A percentile compares a stretch with the other conserved stretches of the same genome.
These are phyloP conservation scores for Netelia melanura DNA, from an alignment of 2,888 invertebrate species.

Conservation along the genomic window DNA sequence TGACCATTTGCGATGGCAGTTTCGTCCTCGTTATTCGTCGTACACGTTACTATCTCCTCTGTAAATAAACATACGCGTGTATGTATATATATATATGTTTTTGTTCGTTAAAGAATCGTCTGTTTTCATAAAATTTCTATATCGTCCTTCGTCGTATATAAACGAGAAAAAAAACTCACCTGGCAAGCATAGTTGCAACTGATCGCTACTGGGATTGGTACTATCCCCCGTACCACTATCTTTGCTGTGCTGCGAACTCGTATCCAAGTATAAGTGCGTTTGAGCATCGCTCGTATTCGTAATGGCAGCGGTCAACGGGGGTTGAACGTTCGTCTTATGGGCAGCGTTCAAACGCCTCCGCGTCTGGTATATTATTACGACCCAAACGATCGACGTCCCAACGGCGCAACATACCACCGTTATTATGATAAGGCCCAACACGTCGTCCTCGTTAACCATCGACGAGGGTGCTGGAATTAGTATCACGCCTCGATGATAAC, in stretches of 20 bases:
- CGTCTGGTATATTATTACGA: slow-evolving; percentile 95
- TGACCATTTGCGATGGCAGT: slow-evolving; percentile 75
- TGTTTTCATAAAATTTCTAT: neutral
- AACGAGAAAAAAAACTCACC: slow-evolving; percentile 73
- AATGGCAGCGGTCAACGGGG: slow-evolving; percentile 83
- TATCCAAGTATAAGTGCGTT: slow-evolving; percentile 87
- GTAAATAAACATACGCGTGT: slow-evolving; percentile 32
- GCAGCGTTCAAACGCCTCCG: slow-evolving; percentile 88
- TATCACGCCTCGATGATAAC: no score
- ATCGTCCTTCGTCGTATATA: neutral
- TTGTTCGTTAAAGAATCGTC: no score
- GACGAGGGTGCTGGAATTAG: slow-evolving; percentile 85
- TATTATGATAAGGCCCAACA: slow-evolving; percentile 95
- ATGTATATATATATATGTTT: no score
- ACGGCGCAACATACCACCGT: slow-evolving; percentile 96
- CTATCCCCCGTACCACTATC: slow-evolving; percentile 94
- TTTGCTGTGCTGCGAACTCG: slow-evolving; percentile 91
- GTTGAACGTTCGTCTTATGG: slow-evolving; percentile 85
- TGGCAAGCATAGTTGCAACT: slow-evolving; percentile 84
- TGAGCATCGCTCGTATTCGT: slow-evolving; percentile 74
- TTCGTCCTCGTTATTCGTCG: slow-evolving; percentile 79
- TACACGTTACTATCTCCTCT: slow-evolving; percentile 79
- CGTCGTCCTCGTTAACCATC: slow-evolving; percentile 89
- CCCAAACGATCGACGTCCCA: slow-evolving; percentile 96
- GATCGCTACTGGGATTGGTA: slow-evolving; percentile 90